Evolutionary conservation across 2,888 invertebrate species (phyloP), one percentile per base, ranked within the genome.

Genomic region (Parnassius apollo): DNA sequence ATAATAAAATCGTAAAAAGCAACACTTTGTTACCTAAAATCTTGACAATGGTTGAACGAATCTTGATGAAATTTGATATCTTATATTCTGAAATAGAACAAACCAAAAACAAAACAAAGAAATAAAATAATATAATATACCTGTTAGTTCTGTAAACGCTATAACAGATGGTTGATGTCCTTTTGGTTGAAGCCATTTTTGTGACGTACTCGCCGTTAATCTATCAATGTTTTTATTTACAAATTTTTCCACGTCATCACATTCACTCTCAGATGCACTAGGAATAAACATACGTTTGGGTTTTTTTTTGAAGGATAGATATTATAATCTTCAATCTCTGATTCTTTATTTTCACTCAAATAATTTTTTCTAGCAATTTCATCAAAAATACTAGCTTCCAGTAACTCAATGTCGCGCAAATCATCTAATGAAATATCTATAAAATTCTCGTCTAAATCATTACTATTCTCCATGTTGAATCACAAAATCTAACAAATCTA

Each of bases 391-490:
- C 59, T 13, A 25, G 35, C 25, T 25, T 25, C 25, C 2, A 25
- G 25, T 25, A 25, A 25, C 2, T 25, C 25, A 25, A 25, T 25
- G 35, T 59, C 51, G n/a, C 52, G 52, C 45, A 59, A 59, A 59
- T 44, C 59, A 42, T 52, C 59, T 18, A 51, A 52, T n/a, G 59
- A 13, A 45, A 51, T 45, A 51, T 44, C 35, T 52, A 13, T 22
- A 44, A 45, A 45, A 45, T 45, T 25, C 25, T 2, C 25, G 25
- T 25, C 45, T 45, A 45, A 45, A 45, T 9, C 12, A 2, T 45
- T 12, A 45, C 9, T 45, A 45, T 45, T 12, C 45, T 45, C 12
- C 12, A 45, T 12, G 45, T 11, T 45, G 45, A 45, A 45, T 25
- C 25, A 45, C 45, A 7, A 45, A 45, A 45, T 12, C 9, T 11